Conservation (phyloP, 1,140 invertebrate genomes). For the Palaemon carinicauda region DNA sequence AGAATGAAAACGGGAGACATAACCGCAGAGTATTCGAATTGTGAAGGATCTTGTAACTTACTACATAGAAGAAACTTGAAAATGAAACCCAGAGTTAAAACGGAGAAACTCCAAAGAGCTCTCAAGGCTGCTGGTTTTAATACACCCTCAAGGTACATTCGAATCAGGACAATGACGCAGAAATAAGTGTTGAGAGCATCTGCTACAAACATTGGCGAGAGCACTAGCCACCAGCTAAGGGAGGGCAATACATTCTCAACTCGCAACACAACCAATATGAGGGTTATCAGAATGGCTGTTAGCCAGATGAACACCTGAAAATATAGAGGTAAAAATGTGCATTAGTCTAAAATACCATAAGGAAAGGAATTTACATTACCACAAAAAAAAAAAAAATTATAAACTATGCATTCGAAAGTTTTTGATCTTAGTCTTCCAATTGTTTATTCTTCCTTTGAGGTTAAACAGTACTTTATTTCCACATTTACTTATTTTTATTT, state of each 20-base stretch:
- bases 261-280: constrained; percentile 79
- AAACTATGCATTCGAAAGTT: not conserved
- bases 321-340: not conserved
- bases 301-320: constrained; percentile 88
- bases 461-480: too few species aligned
- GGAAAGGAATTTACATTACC: not conserved
- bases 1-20: constrained; percentile 91
- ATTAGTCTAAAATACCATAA: not conserved
- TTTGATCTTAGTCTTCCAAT: too few species aligned
- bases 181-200: constrained; percentile 94
- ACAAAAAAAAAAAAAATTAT: too few species aligned
- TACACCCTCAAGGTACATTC: constrained; percentile 84
- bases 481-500: too few species aligned
- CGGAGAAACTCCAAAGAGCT: constrained; percentile 85
- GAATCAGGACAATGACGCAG: constrained; percentile 90
- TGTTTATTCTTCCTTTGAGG: too few species aligned
- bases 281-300: constrained; percentile 83
- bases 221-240: constrained; percentile 80
- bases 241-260: constrained; percentile 62
- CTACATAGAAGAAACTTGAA: constrained; percentile 93
- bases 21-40: constrained; percentile 89
- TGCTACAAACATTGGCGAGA: constrained; percentile 88
- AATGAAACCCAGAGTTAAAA: constrained; percentile 84
- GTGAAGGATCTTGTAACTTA: constrained; percentile 81
- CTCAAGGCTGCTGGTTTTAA: constrained; percentile 80